These are phyloP conservation scores for Dione vanillae DNA, from an alignment of 2,888 invertebrate genomes.

Conservation along the genomic window DNA sequence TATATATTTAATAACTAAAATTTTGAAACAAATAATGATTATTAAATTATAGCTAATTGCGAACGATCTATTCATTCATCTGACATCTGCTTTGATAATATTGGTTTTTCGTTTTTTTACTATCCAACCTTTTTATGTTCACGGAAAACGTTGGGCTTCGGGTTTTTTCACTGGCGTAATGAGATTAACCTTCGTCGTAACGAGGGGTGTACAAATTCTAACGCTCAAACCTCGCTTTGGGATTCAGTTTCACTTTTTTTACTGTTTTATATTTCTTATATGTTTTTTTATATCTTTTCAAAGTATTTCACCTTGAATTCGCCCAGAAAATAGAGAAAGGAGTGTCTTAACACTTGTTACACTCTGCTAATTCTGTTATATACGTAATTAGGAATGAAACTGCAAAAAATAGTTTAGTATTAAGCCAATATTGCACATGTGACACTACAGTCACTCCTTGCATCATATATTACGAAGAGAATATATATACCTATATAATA, in stretches of 20 bases:
- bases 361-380: too few relatives aligned
- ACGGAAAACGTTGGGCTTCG: slow-evolving; percentile 46
- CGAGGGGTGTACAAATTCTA: slow-evolving; percentile 46
- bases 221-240: slow-evolving; percentile 41
- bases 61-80: slow-evolving; percentile 13
- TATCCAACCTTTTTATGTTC: slow-evolving; percentile 49
- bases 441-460: too few relatives aligned
- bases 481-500: too few relatives aligned
- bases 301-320: neutral
- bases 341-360: too few relatives aligned
- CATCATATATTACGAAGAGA: too few relatives aligned
- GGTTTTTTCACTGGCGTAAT: slow-evolving; percentile 42
- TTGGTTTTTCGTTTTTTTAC: slow-evolving; percentile 59
- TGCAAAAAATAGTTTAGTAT: too few relatives aligned
- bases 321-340: too few relatives aligned
- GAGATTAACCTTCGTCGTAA: slow-evolving; percentile 48
- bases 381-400: too few relatives aligned
- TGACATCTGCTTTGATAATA: slow-evolving; percentile 64
- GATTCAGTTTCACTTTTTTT: slow-evolving; percentile 13
- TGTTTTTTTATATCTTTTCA: neutral
- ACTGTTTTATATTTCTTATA: neutral
- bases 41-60: neutral
- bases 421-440: too few relatives aligned
- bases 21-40: neutral
- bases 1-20: neutral